A percentile compares a stretch with the other conserved stretches of the same genome.
phyloP scores from a whole-genome alignment of 2,113 vertebrate genomes.

The Rafetus swinhoei region DNA sequence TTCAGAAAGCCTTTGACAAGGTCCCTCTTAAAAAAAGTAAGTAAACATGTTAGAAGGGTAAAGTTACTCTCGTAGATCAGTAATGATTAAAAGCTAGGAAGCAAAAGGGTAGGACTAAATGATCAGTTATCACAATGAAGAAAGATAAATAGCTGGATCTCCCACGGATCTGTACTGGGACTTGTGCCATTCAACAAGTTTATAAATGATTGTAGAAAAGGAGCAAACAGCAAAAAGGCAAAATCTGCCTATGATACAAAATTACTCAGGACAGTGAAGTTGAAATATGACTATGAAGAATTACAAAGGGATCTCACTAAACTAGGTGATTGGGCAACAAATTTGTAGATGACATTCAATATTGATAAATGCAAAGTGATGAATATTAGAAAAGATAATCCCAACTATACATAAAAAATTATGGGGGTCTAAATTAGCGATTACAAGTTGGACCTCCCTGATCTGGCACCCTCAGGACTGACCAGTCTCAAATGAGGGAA shows the following conservation, averaged over 20 bases:
- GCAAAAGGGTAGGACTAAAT: not conserved
- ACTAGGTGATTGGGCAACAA: not conserved
- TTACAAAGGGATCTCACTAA: not conserved
- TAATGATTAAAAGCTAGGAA: not conserved
- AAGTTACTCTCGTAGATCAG: not conserved
- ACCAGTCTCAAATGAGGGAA: too few relatives aligned
- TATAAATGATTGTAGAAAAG: not conserved
- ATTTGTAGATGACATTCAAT: not conserved
- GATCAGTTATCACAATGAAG: not conserved
- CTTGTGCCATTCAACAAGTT: not conserved
- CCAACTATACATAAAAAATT: not conserved
- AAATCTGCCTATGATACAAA: not conserved
- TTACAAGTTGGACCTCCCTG: not conserved
- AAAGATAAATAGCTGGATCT: not conserved
- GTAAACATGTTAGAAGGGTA: not conserved
- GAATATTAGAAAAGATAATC: too few relatives aligned
- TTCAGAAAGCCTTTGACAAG: not conserved
- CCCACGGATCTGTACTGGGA: not conserved
- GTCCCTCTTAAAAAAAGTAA: not conserved
- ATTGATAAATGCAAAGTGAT: too few relatives aligned
- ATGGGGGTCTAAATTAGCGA: not conserved
- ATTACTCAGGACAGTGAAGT: not conserved
- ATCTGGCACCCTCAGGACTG: too few relatives aligned
- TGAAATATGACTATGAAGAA: not conserved
- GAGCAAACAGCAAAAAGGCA: not conserved